A percentile compares a stretch with the other conserved stretches of the same genome.
phyloP scores from a whole-genome alignment of 1,140 invertebrate genomes.

The Drosophila ambigua region DNA sequence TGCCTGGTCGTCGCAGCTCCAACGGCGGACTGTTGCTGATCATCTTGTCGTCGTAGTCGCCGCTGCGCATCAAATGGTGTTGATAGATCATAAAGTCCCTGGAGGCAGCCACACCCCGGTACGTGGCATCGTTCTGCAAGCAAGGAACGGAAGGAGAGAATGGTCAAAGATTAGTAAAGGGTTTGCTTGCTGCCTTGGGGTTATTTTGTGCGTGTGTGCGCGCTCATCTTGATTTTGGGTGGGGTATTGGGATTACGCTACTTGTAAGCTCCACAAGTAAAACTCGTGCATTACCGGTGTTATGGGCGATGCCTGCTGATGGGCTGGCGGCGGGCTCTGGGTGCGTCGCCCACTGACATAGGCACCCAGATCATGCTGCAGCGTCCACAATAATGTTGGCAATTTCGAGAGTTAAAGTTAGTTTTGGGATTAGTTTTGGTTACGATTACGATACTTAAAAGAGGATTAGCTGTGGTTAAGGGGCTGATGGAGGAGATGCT shows the following conservation, averaged over 20 bases:
- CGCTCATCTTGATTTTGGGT: background rate
- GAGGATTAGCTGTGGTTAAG: too few relatives aligned
- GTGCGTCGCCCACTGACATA: conserved; percentile 82
- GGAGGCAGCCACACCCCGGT: conserved; percentile 77
- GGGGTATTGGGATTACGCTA: conserved; percentile 66
- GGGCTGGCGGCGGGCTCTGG: conserved; percentile 91
- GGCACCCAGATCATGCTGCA: conserved; percentile 85
- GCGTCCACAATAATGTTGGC: conserved; percentile 46
- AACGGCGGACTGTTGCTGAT: conserved; percentile 88
- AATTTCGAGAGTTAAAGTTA: conserved; percentile 34
- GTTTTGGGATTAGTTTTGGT: conserved; percentile 19
- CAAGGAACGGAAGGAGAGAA: background rate
- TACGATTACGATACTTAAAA: background rate
- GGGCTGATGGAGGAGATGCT: conserved; percentile 77
- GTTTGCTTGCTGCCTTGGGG: background rate
- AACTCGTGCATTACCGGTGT: conserved; percentile 87
- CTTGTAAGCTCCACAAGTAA: conserved; percentile 73
- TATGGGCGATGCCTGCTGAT: conserved; percentile 90
- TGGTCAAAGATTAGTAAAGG: background rate
- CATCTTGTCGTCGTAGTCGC: conserved; percentile 84
- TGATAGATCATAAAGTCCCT: conserved; percentile 87
- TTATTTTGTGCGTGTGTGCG: background rate
- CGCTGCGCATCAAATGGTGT: conserved; percentile 87
- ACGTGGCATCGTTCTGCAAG: conserved; percentile 87
- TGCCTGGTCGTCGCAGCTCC: conserved; percentile 87